Evolutionary conservation across 2,888 invertebrate genomes (phyloP), one percentile per base, ranked within the genome.

Genomic region (Phrixothrix hirtus): DNA sequence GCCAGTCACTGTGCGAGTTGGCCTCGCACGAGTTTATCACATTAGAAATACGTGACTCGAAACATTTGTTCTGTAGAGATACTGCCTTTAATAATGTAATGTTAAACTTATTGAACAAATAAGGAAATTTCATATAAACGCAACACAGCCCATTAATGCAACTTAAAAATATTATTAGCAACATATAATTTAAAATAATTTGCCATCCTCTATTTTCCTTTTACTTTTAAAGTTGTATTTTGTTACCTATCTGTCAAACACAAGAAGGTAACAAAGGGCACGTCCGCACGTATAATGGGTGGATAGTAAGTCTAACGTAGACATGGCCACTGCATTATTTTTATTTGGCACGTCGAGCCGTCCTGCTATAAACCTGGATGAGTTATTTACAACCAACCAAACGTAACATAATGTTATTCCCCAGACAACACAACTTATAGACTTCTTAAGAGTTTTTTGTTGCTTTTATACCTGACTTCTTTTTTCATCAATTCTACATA

Each of bases 21-120:
- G 62, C 63, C 67, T 65, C 62, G 65, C 62, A 63, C 62, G 61
- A 61, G 65, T 67, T 69, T 70, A 71, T 71, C 70, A 62, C 67
- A 71, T 72, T 72, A 70, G 42, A 37, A 63, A 61, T 62, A 72
- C 72, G 72, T 72, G 72, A 70, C 71, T 67, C 62, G 69, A 66
- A 68, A 69, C 66, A 63, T 56, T 51, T 55, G 39, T 41, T 39
- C 45, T 36, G 16, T 42, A 45, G 17, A 30, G 52, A 46, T 52
- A 52, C 52, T 46, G 53, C 48, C 42, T 43, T 53, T 48, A 48
- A 53, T 53, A 48, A 48, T 53, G 53, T 48, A 47, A 34, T 48
- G n/a, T n/a, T n/a, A n/a, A n/a, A n/a, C n/a, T n/a, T n/a, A n/a
- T n/a, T n/a, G n/a, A n/a, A n/a, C n/a, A n/a, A n/a, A n/a, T n/a